phyloP scores from a whole-genome alignment of 2,888 invertebrate genomes.

The Keiferia lycopersicella region DNA sequence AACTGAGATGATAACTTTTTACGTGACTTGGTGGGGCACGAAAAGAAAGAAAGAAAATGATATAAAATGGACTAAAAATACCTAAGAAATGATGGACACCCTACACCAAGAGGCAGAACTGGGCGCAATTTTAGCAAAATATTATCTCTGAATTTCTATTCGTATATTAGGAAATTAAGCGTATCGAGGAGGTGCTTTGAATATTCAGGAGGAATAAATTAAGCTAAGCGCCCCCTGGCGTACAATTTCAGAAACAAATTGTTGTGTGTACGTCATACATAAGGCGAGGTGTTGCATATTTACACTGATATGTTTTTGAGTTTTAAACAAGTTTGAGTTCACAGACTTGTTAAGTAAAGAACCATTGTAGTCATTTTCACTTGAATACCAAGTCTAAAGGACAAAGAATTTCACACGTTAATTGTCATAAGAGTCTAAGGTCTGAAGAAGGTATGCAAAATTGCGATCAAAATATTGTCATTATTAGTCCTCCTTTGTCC shows the following conservation, averaged over 20 bases:
- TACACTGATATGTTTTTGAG: constrained; percentile 5
- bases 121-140: constrained; percentile 57
- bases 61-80: neutral
- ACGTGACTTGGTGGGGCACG: too few relatives aligned
- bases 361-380: too few relatives aligned
- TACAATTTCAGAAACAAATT: constrained; percentile 57
- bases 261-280: constrained; percentile 43
- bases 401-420: too few relatives aligned
- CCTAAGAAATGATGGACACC: constrained; percentile 43
- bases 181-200: constrained; percentile 73
- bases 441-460: too few relatives aligned
- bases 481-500: too few relatives aligned
- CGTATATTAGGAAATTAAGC: constrained; percentile 73
- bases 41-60: too few relatives aligned
- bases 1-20: neutral
- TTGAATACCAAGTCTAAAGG: too few relatives aligned
- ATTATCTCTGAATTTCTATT: constrained; percentile 68
- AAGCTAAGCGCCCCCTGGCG: constrained; percentile 48
- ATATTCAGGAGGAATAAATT: constrained; percentile 79
- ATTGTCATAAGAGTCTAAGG: too few relatives aligned
- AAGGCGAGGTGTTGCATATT: constrained; percentile 26
- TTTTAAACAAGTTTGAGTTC: neutral
- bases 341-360: neutral
- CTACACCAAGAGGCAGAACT: constrained; percentile 48
- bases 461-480: too few relatives aligned